Evolutionary conservation across 2,113 vertebrate species (phyloP).

Genomic region (Camelus bactrianus): DNA sequence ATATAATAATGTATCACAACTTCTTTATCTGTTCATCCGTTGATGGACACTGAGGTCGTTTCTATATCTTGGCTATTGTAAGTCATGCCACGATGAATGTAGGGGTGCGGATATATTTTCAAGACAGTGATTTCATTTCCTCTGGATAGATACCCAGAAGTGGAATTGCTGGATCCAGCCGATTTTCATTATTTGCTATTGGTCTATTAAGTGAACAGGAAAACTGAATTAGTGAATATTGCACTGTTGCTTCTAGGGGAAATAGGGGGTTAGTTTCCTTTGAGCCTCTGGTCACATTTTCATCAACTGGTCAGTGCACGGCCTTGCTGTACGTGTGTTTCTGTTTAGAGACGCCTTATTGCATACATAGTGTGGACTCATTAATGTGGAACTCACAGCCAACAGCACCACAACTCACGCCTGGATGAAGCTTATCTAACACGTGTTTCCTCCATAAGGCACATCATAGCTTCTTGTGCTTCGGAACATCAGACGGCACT

Average conservation of each 20-base stretch:
- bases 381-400: neutral
- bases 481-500: neutral
- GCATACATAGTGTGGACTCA: neutral
- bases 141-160: neutral
- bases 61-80: neutral
- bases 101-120: neutral
- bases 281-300: neutral
- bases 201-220: neutral
- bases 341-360: neutral
- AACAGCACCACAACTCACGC: neutral
- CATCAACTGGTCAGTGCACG: neutral
- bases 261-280: neutral
- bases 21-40: neutral
- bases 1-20: neutral
- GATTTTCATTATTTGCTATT: neutral
- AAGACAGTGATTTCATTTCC: neutral
- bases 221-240: neutral
- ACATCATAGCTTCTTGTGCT: neutral
- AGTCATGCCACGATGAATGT: neutral
- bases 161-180: neutral
- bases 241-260: neutral
- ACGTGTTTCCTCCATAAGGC: neutral
- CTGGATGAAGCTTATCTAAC: neutral
- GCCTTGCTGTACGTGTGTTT: neutral
- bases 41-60: neutral